Base-by-base conservation (phyloP, 2,113 vertebrate genomes). In the Chloropsis cyanopogon region DNA sequence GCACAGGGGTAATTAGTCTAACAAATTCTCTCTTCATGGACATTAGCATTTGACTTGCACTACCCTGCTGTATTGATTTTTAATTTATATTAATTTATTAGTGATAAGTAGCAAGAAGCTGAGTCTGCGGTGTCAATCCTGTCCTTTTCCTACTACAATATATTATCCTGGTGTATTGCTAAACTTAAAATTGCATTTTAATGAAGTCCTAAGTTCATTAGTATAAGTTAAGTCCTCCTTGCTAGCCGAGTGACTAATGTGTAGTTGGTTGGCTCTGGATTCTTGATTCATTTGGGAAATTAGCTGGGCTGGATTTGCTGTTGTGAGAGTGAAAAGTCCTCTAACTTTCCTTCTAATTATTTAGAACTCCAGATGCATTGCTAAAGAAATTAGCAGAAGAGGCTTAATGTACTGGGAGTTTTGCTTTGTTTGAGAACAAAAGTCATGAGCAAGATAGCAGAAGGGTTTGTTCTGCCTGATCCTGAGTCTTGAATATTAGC, bases 51-150 rank as follows among this genome's bases (percentile, higher is more conserved):
- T 84, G 26, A 71, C 39, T 89, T 3, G 2, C 12, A 4, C 46
- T 82, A 18, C 41, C 33, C 37, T 82, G 26, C 28, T 68, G 33
- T 64, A 91, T 64, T 87, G 65, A 63, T 92, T 91, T 93, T 88
- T 84, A 81, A 91, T 88, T 78, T 84, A 33, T 72, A 49, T 61
- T 64, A 54, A 46, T 85, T 75, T 88, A 22, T 77, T 89, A 56
- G 78, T 60, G n/a, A 20, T 60, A 65, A 85, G 73, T 44, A 85
- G 23, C n/a, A 91, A 89, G 81, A 70, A 88, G 42, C 35, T 24
- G 66, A 76, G 49, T 65, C n/a, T 53, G 29, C 1, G 1, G 31
- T 53, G 80, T 68, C 44, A 71, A 1, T 52, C 49, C n/a, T 64
- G n/a, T 52, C 37, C 53, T 12, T 91, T 87, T 82, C 46, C 23